These are phyloP conservation scores for Adelosebastes latens DNA, from an alignment of 2,797 vertebrate genomes.

Conservation along the genomic window DNA sequence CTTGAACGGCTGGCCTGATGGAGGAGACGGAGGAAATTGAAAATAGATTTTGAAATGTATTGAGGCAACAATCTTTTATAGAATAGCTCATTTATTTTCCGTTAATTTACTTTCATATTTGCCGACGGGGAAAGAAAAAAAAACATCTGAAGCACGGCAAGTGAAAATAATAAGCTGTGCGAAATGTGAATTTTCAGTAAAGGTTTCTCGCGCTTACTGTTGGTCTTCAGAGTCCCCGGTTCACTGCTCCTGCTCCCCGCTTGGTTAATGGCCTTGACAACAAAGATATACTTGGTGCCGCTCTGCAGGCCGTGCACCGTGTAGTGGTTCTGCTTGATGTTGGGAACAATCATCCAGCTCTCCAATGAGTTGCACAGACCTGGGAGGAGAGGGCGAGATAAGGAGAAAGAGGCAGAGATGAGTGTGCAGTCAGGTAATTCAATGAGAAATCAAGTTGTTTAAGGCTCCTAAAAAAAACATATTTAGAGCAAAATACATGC, in stretches of 20 bases:
- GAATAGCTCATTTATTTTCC: constrained; percentile 3
- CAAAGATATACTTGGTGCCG: constrained; percentile 97
- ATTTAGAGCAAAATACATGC: not conserved
- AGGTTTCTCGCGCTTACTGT: constrained; percentile 88
- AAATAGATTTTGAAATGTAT: not conserved
- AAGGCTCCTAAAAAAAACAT: not conserved
- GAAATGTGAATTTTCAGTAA: not conserved
- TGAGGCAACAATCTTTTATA: constrained; percentile 3
- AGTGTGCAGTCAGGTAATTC: not conserved
- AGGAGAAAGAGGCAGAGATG: not conserved
- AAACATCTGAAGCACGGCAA: not conserved
- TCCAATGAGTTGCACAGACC: constrained; percentile 85
- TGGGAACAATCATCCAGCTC: constrained; percentile 99
- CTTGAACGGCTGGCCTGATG: constrained; percentile 95
- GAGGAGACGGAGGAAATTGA: not conserved
- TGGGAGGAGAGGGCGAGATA: constrained; percentile 12
- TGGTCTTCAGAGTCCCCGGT: constrained; percentile 96
- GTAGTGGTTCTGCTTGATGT: constrained; percentile 99
- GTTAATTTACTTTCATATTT: constrained; percentile 10
- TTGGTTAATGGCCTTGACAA: constrained; percentile 99
- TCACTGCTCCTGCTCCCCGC: constrained; percentile 96
- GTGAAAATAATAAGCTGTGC: not conserved
- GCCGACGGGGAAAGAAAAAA: not conserved
- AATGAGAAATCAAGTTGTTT: not conserved
- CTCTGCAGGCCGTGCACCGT: constrained; percentile 97